Conservation (phyloP, 2,888 invertebrate species). For the Rambutsinella grinnellia region DNA sequence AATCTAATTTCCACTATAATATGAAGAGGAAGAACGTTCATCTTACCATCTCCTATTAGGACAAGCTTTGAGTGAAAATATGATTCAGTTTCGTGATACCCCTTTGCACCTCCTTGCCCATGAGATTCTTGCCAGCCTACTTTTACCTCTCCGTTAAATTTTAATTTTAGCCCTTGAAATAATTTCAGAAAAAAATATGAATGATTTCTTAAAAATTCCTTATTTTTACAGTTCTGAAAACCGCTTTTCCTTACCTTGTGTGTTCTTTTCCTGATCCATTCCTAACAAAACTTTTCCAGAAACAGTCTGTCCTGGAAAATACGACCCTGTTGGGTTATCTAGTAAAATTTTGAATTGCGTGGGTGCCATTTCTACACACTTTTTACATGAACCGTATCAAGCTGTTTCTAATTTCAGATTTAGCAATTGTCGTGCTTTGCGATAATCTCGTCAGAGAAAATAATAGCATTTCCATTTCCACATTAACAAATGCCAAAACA, state of each 20-base stretch:
- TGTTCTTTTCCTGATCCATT: conserved; percentile 31
- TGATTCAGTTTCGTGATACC: conserved; percentile 13
- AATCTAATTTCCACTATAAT: not conserved
- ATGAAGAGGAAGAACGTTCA: not conserved
- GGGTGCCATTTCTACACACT: conserved; percentile 36
- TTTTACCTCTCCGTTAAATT: conserved; percentile 34
- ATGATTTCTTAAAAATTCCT: no score
- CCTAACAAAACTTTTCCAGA: conserved; percentile 30
- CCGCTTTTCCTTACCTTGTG: conserved; percentile 39
- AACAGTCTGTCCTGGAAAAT: conserved; percentile 31
- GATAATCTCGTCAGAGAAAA: no score
- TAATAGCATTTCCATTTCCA: no score
- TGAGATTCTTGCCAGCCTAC: conserved; percentile 38
- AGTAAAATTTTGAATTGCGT: conserved; percentile 23
- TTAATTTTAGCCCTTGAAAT: conserved; percentile 26
- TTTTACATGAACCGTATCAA: no score
- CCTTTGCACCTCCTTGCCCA: conserved; percentile 34
- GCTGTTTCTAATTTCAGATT: no score
- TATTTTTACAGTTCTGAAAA: no score
- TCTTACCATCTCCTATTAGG: conserved; percentile 34
- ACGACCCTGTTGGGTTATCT: conserved; percentile 22
- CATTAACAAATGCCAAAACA: no score
- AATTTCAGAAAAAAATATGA: not conserved
- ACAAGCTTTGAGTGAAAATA: conserved; percentile 27
- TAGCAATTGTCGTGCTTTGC: no score